These are phyloP conservation scores for Umimayanthus kanabou DNA, from an alignment of 92 coral and sea anemone genomes.

Conservation along the genomic window DNA sequence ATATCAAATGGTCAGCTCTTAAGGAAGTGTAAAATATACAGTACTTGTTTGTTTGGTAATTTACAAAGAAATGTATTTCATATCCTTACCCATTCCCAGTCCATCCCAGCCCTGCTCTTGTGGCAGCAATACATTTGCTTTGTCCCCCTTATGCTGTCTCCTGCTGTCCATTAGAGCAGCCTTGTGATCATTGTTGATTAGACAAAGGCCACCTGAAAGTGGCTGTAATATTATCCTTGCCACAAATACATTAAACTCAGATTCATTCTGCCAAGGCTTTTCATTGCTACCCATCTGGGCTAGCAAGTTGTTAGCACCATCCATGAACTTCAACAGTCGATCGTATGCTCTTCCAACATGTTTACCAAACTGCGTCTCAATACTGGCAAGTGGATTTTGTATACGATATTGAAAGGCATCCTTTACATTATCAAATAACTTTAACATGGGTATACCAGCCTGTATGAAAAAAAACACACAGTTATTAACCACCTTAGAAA, in stretches of 20 bases:
- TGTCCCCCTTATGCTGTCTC: background rate
- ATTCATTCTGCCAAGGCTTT: background rate
- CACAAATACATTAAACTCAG: background rate
- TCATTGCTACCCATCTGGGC: background rate
- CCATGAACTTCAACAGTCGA: background rate
- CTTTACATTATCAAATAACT: background rate
- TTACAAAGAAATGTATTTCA: too few relatives aligned
- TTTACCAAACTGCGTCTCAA: background rate
- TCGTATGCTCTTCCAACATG: background rate
- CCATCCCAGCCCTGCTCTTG: background rate
- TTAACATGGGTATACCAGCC: too few relatives aligned
- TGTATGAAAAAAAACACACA: too few relatives aligned
- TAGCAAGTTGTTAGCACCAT: background rate
- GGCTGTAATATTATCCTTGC: background rate
- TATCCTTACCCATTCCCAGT: background rate
- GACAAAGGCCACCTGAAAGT: conserved; percentile 1
- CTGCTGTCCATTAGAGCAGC: background rate
- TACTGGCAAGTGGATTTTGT: background rate
- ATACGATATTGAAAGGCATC: background rate
- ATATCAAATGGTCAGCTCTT: too few relatives aligned
- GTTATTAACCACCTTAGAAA: too few relatives aligned
- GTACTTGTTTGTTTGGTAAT: too few relatives aligned
- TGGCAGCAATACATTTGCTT: background rate
- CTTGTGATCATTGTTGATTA: background rate
- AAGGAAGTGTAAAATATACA: too few relatives aligned